Percentiles rank a stretch among this genome's conserved stretches.
phyloP scores from a whole-genome alignment of 2,797 vertebrate species.

The Clamator glandarius region DNA sequence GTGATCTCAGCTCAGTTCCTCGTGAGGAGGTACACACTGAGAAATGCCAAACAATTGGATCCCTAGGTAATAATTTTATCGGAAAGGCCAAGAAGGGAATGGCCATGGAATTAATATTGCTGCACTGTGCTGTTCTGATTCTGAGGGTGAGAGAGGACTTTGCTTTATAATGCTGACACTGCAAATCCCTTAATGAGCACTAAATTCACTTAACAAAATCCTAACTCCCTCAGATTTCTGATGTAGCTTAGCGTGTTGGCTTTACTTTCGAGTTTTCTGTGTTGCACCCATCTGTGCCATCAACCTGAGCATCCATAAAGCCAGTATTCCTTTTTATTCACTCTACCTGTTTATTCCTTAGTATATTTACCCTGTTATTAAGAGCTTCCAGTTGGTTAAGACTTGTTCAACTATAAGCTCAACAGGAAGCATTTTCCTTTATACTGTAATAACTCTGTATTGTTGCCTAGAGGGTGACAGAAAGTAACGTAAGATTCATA shows the following conservation, averaged over 20 bases:
- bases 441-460: slow-evolving; percentile 71
- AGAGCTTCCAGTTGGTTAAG: slow-evolving; percentile 61
- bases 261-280: slow-evolving; percentile 21
- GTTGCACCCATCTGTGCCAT: neutral
- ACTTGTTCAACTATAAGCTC: slow-evolving; percentile 48
- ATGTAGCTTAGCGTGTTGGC: neutral
- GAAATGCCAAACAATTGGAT: slow-evolving; percentile 41
- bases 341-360: slow-evolving; percentile 56
- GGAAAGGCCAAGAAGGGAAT: slow-evolving; percentile 56
- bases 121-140: slow-evolving; percentile 38
- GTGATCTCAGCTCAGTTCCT: neutral
- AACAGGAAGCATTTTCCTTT: slow-evolving; percentile 71
- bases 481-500: slow-evolving; percentile 74
- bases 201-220: slow-evolving; percentile 68
- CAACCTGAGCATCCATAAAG: slow-evolving; percentile 31
- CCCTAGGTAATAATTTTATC: slow-evolving; percentile 58
- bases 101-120: slow-evolving; percentile 48
- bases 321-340: slow-evolving; percentile 26
- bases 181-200: slow-evolving; percentile 64
- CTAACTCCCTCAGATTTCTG: slow-evolving; percentile 52
- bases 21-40: neutral
- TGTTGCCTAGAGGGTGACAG: slow-evolving; percentile 76
- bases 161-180: slow-evolving; percentile 56
- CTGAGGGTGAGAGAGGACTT: slow-evolving; percentile 45
- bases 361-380: slow-evolving; percentile 65